Base-by-base conservation (phyloP, 2,113 vertebrate species). In the Oriolus oriolus region DNA sequence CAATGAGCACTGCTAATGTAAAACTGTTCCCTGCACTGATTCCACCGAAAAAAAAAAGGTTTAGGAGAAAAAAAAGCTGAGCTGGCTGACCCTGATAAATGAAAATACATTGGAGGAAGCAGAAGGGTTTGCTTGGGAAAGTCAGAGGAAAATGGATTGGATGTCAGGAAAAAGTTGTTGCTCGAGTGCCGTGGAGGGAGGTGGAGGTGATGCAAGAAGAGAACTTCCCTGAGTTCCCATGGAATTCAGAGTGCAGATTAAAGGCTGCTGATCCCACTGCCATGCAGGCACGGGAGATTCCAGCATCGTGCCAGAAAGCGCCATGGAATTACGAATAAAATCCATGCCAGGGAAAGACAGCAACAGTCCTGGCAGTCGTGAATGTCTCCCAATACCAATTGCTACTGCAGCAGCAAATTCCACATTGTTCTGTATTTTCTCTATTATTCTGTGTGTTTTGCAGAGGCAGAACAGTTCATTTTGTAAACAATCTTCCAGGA, bases 141-240 rank as follows among this genome's bases (percentile, higher is more conserved):
- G 59, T 20, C 81, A 63, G 69, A 54, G 86, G 96, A 90, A 97
- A 96, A 97, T 28, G 86, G 81, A 47, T 42, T 31, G 63, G 89
- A 69, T 14, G 22, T 28, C 13, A 59, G 87, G 47, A 77, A 93
- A 19, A 33, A 94, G 88, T 13, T 24, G 89, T 49, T 89, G 94
- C 93, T 85, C 6, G 33, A 77, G 87, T 47, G 59, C 47, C 31
- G 73, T 11, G 39, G 84, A 87, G 74, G 87, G 88, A 91, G 89
- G 89, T 44, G 73, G 92, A 95, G 66, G 57, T 42, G 70, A 44
- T 31, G 85, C 83, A 53, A 44, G 31, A 22, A 39, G 59, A 42
- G 81, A 93, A 82, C 33, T 33, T 54, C 15, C 23, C 75, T 16
- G 33, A 68, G 39, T 41, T 68, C 30, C 63, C 26, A 2, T 0